These are phyloP conservation scores for Cirrhinus mrigala DNA, from an alignment of 2,797 vertebrate genomes.

Conservation along the genomic window DNA sequence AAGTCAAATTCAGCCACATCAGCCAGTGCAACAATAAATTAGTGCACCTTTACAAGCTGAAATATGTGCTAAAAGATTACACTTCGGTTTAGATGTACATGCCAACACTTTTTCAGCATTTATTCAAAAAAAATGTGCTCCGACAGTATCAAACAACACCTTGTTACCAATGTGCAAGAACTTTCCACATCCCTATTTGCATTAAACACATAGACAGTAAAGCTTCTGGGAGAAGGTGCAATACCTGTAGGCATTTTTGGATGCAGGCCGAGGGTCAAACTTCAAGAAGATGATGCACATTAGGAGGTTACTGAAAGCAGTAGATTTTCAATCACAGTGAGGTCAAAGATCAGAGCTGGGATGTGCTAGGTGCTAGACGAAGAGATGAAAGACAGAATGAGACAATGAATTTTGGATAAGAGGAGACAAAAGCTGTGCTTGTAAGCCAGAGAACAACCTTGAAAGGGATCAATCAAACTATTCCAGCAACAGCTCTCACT, in stretches of 20 bases:
- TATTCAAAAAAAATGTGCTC: neutral
- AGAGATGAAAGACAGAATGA: conserved; percentile 21
- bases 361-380: conserved; percentile 64
- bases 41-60: neutral
- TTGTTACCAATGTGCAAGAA: neutral
- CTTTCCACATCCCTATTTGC: neutral
- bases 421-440: neutral
- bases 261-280: conserved; percentile 93
- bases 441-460: neutral
- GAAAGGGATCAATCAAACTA: neutral
- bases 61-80: neutral
- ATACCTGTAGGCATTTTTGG: conserved; percentile 98
- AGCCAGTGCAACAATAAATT: neutral
- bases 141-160: neutral
- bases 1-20: neutral
- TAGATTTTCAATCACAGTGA: conserved; percentile 46
- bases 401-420: conserved; percentile 9
- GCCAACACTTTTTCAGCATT: neutral
- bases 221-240: conserved; percentile 10
- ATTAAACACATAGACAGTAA: neutral
- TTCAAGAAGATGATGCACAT: conserved; percentile 99
- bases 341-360: conserved; percentile 51
- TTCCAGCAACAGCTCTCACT: neutral
- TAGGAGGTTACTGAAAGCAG: conserved; percentile 59
- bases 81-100: neutral